Conservation (phyloP, 2,797 vertebrate genomes). For the Propithecus deckenii region DNA sequence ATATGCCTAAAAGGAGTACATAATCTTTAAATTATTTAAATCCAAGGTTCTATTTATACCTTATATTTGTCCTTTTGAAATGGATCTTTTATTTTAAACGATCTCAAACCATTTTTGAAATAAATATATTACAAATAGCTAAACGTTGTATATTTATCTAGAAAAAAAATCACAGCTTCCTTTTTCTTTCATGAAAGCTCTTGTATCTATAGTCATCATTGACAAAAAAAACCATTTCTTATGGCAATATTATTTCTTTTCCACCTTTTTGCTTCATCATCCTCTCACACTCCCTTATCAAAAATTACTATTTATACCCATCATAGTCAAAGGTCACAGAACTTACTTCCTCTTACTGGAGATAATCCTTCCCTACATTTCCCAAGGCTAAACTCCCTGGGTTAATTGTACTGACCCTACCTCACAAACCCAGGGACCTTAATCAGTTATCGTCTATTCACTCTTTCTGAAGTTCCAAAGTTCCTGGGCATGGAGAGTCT, state of each 20-base stretch:
- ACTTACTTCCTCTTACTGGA: not conserved
- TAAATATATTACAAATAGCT: not conserved
- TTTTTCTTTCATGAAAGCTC: not conserved
- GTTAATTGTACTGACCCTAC: not conserved
- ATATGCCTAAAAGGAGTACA: not conserved
- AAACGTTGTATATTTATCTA: not conserved
- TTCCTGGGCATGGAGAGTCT: not conserved
- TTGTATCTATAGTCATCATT: not conserved
- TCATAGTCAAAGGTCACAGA: not conserved
- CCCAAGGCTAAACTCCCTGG: not conserved
- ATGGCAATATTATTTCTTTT: not conserved
- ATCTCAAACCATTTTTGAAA: not conserved
- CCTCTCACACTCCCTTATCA: not conserved
- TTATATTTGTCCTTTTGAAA: not conserved
- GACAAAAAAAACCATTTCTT: not conserved
- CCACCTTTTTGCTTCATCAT: not conserved
- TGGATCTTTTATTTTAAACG: not conserved
- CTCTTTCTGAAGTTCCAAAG: not conserved
- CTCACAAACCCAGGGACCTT: not conserved
- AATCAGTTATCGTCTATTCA: not conserved
- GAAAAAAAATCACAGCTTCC: not conserved
- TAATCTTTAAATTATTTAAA: not conserved
- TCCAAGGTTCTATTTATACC: not conserved
- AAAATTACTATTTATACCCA: not conserved
- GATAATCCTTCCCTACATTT: not conserved